Percentiles rank a stretch among this genome's conserved stretches.
Evolutionary conservation across 2,888 invertebrate genomes (phyloP).

Genomic region (Tipula unca): DNA sequence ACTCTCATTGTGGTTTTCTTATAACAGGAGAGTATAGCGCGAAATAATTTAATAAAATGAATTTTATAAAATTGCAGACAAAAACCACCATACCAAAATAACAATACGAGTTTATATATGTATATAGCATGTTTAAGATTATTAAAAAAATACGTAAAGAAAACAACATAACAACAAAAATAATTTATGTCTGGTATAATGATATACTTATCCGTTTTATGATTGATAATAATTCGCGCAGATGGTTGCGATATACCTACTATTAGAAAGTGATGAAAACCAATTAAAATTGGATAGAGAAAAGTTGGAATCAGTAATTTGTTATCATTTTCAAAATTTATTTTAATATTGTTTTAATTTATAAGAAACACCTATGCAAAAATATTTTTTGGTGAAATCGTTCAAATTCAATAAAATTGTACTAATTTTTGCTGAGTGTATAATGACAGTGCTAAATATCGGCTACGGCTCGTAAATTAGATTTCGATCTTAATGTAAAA

Average conservation of each 20-base stretch:
- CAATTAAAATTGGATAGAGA: background rate
- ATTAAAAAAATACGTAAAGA: background rate
- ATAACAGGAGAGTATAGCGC: background rate
- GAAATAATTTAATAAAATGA: background rate
- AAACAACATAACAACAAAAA: background rate
- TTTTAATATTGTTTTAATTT: background rate
- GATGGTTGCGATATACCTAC: background rate
- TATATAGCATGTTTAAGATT: background rate
- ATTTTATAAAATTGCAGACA: background rate
- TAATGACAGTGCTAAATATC: too few relatives aligned
- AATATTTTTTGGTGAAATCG: background rate
- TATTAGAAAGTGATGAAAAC: background rate
- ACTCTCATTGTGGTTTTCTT: background rate
- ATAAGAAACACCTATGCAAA: background rate
- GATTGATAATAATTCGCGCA: background rate
- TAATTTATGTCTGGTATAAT: background rate
- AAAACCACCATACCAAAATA: background rate
- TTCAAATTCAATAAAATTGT: background rate
- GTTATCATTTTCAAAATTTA: background rate
- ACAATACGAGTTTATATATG: background rate
- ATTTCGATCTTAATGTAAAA: background rate
- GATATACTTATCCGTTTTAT: background rate
- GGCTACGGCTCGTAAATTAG: background rate
- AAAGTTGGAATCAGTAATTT: background rate
- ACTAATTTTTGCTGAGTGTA: too few relatives aligned